These are phyloP conservation scores for Ephialtes manifestator DNA, from an alignment of 2,888 invertebrate species.

Conservation along the genomic window DNA sequence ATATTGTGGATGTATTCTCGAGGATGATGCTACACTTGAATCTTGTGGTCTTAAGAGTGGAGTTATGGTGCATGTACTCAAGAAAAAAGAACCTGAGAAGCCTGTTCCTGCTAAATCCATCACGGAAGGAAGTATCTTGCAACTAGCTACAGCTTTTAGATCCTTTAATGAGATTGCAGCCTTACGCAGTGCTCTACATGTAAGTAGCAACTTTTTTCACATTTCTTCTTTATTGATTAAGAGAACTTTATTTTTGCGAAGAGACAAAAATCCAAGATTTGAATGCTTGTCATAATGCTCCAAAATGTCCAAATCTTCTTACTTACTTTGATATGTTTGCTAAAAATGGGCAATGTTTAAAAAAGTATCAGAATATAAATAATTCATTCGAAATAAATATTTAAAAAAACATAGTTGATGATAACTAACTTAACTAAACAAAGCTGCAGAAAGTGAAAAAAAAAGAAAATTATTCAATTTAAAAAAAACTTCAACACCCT, in stretches of 20 bases:
- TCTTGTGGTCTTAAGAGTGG: constrained; percentile 89
- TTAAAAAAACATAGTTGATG: too few species aligned
- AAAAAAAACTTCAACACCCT: too few species aligned
- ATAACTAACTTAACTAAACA: too few species aligned
- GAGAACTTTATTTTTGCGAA: background rate
- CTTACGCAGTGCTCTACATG: constrained; percentile 90
- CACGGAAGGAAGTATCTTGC: constrained; percentile 88
- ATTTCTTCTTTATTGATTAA: background rate
- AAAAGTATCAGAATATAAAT: too few species aligned
- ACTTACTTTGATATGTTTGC: too few species aligned
- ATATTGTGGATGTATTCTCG: constrained; percentile 91
- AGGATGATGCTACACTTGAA: constrained; percentile 88
- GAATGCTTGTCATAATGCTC: background rate
- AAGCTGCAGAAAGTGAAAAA: too few species aligned
- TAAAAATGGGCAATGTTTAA: too few species aligned
- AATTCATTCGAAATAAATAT: too few species aligned
- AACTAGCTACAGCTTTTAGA: constrained; percentile 89
- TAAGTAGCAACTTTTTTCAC: constrained; percentile 78
- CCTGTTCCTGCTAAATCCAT: constrained; percentile 86
- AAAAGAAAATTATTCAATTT: too few species aligned
- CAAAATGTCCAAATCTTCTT: too few species aligned
- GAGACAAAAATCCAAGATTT: background rate
- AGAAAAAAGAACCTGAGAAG: constrained; percentile 82
- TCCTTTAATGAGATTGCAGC: constrained; percentile 88
- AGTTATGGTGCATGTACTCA: constrained; percentile 87